Evolutionary conservation across 2,113 vertebrate genomes (phyloP), one percentile per base, ranked within the genome.

Genomic region (Oryzias celebensis): DNA sequence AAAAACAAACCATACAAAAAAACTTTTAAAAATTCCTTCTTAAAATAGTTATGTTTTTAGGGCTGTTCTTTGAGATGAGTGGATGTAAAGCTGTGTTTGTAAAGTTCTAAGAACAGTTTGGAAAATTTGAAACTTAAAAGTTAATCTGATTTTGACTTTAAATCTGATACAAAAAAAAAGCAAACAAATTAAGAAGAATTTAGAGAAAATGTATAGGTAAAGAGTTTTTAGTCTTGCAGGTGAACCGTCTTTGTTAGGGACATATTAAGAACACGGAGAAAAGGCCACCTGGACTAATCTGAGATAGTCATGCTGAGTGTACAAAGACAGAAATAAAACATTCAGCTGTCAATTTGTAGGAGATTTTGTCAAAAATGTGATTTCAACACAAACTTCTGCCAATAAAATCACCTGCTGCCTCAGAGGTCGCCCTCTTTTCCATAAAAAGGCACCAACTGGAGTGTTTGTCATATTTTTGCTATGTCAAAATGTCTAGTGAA

Each of bases 331-430:
- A n/a, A 54, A 58, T 62, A 79, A 76, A 76, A 84, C 81, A 88
- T 81, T 87, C 85, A 76, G 75, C 26, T 69, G 75, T 84, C 81
- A 76, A 43, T 61, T 65, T 57, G 7, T 22, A 70, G 67, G 31
- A n/a, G 41, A 53, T 53, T 65, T 53, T 57, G 56, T 12, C 31
- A 79, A 12, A 46, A 56, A n/a, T 58, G 49, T 45, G 8, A 56
- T 65, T 7, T 43, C 24, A 14, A 4, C 15, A 15, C 7, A 28
- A 10, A 7, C 3, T 1, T 12, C n/a, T 58, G 43, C 22, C 42
- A 45, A 17, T 18, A 44, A n/a, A 17, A 43, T 36, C 10, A 36
- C 36, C 36, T 12, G 8, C 10, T 36, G 36, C 8, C 8, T 36
- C 36, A 36, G 36, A 36, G 0, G 36, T 36, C 36, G 8, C 36